Evolutionary conservation across 2,113 vertebrate genomes (phyloP).

Genomic region (Rhea americana): DNA sequence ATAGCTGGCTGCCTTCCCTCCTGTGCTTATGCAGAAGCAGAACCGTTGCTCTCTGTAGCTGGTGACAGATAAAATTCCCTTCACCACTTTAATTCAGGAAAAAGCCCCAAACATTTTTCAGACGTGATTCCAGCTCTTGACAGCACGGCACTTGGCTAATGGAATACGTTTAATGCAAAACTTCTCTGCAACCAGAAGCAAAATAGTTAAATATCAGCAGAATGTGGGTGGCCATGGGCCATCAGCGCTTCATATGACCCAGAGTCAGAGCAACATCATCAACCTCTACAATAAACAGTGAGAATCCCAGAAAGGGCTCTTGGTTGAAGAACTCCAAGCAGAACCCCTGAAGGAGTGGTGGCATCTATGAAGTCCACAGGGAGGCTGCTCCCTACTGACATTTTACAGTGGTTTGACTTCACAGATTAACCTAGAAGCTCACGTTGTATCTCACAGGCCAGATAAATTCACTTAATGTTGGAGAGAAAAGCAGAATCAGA

Average conservation of each 20-base stretch:
- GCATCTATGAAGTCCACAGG: not conserved
- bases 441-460: not conserved
- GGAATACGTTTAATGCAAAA: not conserved
- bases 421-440: not conserved
- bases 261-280: not conserved
- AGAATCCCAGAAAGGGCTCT: not conserved
- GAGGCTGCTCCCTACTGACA: not conserved
- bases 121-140: not conserved
- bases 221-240: not conserved
- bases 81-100: not conserved
- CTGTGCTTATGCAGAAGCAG: not conserved
- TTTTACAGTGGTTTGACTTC: not conserved
- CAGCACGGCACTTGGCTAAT: not conserved
- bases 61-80: not conserved
- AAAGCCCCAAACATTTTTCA: not conserved
- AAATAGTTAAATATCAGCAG: not conserved
- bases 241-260: accelerated
- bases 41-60: not conserved
- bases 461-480: not conserved
- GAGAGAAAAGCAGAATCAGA: not conserved
- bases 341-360: not conserved
- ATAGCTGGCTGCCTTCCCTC: not conserved
- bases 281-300: not conserved
- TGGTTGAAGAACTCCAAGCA: not conserved
- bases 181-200: not conserved